Base-by-base conservation (phyloP, 2,888 invertebrate species). In the Xanthia togata region DNA sequence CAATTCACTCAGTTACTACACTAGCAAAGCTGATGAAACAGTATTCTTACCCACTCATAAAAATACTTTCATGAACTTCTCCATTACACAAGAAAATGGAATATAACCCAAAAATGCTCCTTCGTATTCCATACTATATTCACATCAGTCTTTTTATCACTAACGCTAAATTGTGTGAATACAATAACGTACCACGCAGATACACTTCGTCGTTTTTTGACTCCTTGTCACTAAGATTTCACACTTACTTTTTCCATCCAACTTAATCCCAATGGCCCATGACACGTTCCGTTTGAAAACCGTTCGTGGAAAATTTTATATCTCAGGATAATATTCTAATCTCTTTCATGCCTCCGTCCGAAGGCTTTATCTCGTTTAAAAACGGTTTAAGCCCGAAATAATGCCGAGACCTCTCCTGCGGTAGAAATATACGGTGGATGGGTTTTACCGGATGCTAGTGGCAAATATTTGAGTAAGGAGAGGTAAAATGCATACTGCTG, bases 351-450 rank as follows among this genome's bases (percentile, higher is more conserved):
- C 75, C 76, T 75, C 53, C 75, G 81, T 81, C 78, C 81, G 74
- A 87, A 83, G 83, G 88, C 59, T 88, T 83, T 83, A 88, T 87
- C 89, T 87, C 89, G 83, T 90, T 89, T 89, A 86, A 85, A 90
- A 89, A 85, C 72, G 84, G 82, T 79, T 87, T 88, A 87, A 88
- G 83, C 85, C 87, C 88, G 81, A 89, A 88, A 90, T 90, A 90
- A 90, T 88, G 85, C 83, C 78, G 65, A 75, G 78, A 85, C 80
- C 80, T 86, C 79, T 79, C 62, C 73, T 63, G 55, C 35, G 63
- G 69, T 64, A 74, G 60, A 83, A 86, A 88, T 73, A 82, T 82
- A 81, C 72, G 67, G 72, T 6, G 14, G 11, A 17, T 69, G n/a
- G 17, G 20, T 71, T 64, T 41, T 62, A 0, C 57, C 63, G 73